Evolutionary conservation across 2,888 invertebrate genomes (phyloP).

Genomic region (Mimumesa dahlbomi): DNA sequence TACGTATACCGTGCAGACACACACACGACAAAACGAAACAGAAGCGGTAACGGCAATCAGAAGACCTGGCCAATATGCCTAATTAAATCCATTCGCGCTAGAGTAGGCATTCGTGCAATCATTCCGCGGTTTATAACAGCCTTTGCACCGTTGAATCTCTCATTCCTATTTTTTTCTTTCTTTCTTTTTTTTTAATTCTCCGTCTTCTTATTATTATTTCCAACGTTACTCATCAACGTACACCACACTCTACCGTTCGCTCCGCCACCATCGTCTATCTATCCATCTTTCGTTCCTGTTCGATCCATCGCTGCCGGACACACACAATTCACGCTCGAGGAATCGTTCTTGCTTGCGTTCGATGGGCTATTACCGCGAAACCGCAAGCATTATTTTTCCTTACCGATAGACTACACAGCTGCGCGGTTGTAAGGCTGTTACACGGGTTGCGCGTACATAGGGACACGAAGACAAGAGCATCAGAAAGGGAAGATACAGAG

Average conservation of each 20-base stretch:
- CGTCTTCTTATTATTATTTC: too few species aligned
- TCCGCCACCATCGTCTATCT: neutral
- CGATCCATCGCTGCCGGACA: slow-evolving; percentile 47
- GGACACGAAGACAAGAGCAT: neutral
- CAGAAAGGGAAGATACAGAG: too few species aligned
- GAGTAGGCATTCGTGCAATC: slow-evolving; percentile 38
- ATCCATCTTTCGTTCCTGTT: slow-evolving; percentile 27
- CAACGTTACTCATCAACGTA: too few species aligned
- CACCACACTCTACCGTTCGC: neutral
- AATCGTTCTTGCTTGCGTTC: slow-evolving; percentile 37
- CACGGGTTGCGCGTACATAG: slow-evolving; percentile 25
- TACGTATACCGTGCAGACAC: slow-evolving; percentile 22
- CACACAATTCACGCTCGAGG: slow-evolving; percentile 29
- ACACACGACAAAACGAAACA: too few species aligned
- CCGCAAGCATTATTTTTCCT: slow-evolving; percentile 62
- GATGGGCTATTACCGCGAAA: slow-evolving; percentile 64
- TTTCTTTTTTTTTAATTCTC: neutral
- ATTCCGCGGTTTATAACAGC: slow-evolving; percentile 25
- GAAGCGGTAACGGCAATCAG: slow-evolving; percentile 2
- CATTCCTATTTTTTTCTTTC: slow-evolving; percentile 1
- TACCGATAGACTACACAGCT: slow-evolving; percentile 33
- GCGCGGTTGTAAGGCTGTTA: slow-evolving; percentile 31
- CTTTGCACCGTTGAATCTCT: slow-evolving; percentile 11
- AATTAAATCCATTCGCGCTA: slow-evolving; percentile 53
- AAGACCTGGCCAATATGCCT: slow-evolving; percentile 44